Conservation (phyloP, 2,888 invertebrate genomes). For the Ochropacha duplaris region DNA sequence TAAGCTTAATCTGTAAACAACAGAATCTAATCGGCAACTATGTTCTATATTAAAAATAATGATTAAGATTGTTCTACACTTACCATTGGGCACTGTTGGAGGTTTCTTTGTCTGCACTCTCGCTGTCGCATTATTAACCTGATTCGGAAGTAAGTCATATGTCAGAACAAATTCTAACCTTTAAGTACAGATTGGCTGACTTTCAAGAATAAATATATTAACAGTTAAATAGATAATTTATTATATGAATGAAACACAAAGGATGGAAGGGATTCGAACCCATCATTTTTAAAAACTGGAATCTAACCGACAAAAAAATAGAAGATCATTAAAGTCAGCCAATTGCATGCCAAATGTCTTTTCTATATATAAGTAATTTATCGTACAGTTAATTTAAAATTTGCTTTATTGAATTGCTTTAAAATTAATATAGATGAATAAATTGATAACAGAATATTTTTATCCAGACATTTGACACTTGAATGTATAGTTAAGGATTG, state of each 20-base stretch:
- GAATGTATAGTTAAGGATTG: slow-evolving; percentile 22
- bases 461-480: slow-evolving; percentile 35
- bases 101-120: slow-evolving; percentile 99
- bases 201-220: slow-evolving; percentile 23
- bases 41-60: too few species aligned
- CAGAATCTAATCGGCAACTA: too few species aligned
- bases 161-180: slow-evolving; percentile 48
- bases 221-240: background rate
- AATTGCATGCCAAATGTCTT: slow-evolving; percentile 34
- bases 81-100: slow-evolving; percentile 94
- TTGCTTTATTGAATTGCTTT: background rate
- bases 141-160: slow-evolving; percentile 69
- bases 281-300: background rate
- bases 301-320: background rate
- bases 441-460: background rate
- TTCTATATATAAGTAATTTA: background rate
- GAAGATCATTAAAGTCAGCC: slow-evolving; percentile 32
- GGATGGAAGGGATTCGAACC: slow-evolving; percentile 10
- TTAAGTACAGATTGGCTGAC: slow-evolving; percentile 44
- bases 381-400: background rate
- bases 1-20: too few species aligned
- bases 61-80: slow-evolving; percentile 55
- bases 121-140: slow-evolving; percentile 99
- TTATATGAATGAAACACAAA: background rate
- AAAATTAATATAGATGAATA: background rate